Percentiles rank a stretch among this genome's conserved stretches.
phyloP scores from a whole-genome alignment of 2,797 vertebrate genomes.

The Vultur gryphus region DNA sequence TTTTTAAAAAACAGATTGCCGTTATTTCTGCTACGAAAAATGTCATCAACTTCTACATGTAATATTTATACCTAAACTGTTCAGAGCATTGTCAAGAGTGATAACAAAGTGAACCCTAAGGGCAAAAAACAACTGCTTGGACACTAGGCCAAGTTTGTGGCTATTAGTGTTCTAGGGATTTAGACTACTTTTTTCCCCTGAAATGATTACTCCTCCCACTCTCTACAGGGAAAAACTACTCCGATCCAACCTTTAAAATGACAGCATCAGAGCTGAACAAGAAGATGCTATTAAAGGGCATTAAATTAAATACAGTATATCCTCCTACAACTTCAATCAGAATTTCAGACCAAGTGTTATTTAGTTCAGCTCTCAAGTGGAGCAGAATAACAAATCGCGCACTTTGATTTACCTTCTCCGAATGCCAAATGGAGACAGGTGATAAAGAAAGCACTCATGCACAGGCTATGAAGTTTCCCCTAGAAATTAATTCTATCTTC shows the following conservation, averaged over 20 bases:
- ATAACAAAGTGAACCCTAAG: slow-evolving; percentile 58
- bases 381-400: slow-evolving; percentile 86
- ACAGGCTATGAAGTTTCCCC: slow-evolving; percentile 86
- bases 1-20: not conserved
- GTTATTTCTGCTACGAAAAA: slow-evolving; percentile 46
- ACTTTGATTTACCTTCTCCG: slow-evolving; percentile 89
- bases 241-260: slow-evolving; percentile 83
- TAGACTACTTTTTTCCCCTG: slow-evolving; percentile 68
- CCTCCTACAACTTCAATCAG: slow-evolving; percentile 87
- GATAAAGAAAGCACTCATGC: slow-evolving; percentile 89
- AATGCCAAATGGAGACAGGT: slow-evolving; percentile 90
- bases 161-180: slow-evolving; percentile 74
- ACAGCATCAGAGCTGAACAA: slow-evolving; percentile 81
- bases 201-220: slow-evolving; percentile 71
- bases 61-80: slow-evolving; percentile 56
- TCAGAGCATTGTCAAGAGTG: slow-evolving; percentile 31
- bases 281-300: slow-evolving; percentile 85
- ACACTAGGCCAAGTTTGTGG: slow-evolving; percentile 80
- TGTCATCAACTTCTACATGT: not conserved
- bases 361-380: slow-evolving; percentile 88
- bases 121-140: slow-evolving; percentile 69
- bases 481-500: slow-evolving; percentile 97
- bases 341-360: slow-evolving; percentile 88
- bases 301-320: slow-evolving; percentile 90
- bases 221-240: slow-evolving; percentile 74